A percentile compares a stretch with the other conserved stretches of the same genome.
phyloP scores from a whole-genome alignment of 2,797 vertebrate genomes.

The Kryptopterus vitreolus region DNA sequence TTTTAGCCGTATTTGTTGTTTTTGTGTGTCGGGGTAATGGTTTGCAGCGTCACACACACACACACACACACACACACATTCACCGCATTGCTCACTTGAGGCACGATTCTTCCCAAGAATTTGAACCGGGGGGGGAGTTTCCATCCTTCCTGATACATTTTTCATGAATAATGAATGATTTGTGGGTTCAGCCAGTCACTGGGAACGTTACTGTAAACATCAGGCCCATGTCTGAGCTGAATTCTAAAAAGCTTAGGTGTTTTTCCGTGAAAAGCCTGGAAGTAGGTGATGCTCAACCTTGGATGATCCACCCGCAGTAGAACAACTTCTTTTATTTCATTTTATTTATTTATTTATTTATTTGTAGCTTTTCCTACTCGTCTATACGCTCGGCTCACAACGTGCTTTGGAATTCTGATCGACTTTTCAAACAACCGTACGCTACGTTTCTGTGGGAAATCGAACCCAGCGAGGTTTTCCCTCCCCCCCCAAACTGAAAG shows the following conservation, averaged over 20 bases:
- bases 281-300: background rate
- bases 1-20: constrained; percentile 1
- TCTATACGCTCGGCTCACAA: background rate
- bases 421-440: too few relatives aligned
- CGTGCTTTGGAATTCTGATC: background rate
- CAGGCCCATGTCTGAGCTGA: background rate
- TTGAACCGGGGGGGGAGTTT: background rate
- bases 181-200: background rate
- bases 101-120: background rate
- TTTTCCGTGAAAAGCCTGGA: background rate
- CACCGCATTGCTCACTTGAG: background rate
- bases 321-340: too few relatives aligned
- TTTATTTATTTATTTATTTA: too few relatives aligned
- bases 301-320: background rate
- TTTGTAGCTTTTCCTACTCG: too few relatives aligned
- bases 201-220: background rate
- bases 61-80: too few relatives aligned
- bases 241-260: constrained; percentile 1
- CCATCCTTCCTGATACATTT: background rate
- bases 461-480: background rate
- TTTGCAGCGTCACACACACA: background rate
- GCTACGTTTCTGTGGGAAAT: background rate
- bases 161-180: background rate
- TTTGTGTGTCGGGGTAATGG: background rate
- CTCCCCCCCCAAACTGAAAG: background rate